Conservation (phyloP, 2,113 vertebrate genomes). For the Harpagus bidentatus region DNA sequence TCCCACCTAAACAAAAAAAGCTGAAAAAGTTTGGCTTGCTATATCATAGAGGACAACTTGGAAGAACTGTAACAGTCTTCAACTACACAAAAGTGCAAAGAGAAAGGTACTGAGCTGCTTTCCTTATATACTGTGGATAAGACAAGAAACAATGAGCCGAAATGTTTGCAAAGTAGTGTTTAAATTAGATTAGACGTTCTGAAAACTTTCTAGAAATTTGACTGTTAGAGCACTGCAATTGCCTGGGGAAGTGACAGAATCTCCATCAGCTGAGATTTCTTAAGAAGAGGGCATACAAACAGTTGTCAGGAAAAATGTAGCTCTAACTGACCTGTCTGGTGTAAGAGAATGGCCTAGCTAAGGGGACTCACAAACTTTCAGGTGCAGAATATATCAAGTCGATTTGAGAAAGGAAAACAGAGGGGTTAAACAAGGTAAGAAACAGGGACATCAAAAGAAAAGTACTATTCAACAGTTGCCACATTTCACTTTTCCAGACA, state of each 20-base stretch:
- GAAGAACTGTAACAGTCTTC: background rate
- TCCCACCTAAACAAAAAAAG: background rate
- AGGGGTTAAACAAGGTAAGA: background rate
- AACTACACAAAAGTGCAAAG: background rate
- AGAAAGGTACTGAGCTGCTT: background rate
- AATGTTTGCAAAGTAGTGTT: background rate
- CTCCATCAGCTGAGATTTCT: background rate
- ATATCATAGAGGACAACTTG: background rate
- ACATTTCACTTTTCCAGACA: background rate
- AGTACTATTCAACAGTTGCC: background rate
- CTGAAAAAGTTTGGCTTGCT: background rate
- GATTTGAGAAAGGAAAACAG: background rate
- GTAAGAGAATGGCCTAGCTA: background rate
- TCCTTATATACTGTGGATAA: background rate
- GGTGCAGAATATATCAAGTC: too few species aligned
- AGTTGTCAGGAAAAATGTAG: background rate
- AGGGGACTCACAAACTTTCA: background rate
- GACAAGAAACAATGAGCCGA: background rate
- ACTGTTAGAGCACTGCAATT: background rate
- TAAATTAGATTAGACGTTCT: background rate
- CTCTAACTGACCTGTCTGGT: background rate
- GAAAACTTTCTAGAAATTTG: background rate
- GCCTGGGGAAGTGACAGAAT: background rate
- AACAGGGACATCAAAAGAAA: background rate
- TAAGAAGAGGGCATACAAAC: background rate